Evolutionary conservation across 2,797 vertebrate species (phyloP), one percentile per base, ranked within the genome.

Genomic region (Glossophaga mutica): DNA sequence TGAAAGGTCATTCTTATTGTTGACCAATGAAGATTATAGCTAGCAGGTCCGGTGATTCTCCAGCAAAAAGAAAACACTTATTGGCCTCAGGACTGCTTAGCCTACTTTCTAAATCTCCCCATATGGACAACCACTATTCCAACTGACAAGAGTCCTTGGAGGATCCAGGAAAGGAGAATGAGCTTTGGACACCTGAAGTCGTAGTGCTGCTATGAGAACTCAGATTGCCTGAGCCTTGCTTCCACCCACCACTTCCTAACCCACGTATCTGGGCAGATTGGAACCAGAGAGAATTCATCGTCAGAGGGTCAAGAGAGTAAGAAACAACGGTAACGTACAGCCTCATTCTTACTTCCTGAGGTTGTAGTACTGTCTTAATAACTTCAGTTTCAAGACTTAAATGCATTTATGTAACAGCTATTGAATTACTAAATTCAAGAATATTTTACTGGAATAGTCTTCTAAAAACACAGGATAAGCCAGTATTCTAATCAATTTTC

Each of bases 401-500:
- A 55, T 82, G 19, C 4, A 87, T 65, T 89, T n/a, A 16, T 90
- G 12, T 65, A 16, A 16, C 67, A 85, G 14, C 1, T 44, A 44
- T 59, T 59, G 3, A 39, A 52, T 71, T 81, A 87, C 50, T n/a
- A 48, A 39, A 5, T 74, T 96, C 3, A 92, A 96, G 6, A 48
- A 19, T 87, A 92, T 90, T 94, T 94, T 22, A 78, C 46, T 81
- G 16, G 37, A 84, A 90, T 55, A 74, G 91, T 6, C 16, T 24
- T 87, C 92, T 86, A 88, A 78, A 91, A 84, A 71, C 12, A n/a
- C 22, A 57, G 42, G 84, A 57, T 82, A 91, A 83, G n/a, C 78
- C 29, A 39, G 21, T 57, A 50, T 65, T 73, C 68, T 92, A 90
- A 96, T 94, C 91, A 92, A 22, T 57, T 90, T 94, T 83, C 67